A percentile compares a stretch with the other conserved stretches of the same genome.
Evolutionary conservation across 2,797 vertebrate genomes (phyloP).

Genomic region (Argentina silus): DNA sequence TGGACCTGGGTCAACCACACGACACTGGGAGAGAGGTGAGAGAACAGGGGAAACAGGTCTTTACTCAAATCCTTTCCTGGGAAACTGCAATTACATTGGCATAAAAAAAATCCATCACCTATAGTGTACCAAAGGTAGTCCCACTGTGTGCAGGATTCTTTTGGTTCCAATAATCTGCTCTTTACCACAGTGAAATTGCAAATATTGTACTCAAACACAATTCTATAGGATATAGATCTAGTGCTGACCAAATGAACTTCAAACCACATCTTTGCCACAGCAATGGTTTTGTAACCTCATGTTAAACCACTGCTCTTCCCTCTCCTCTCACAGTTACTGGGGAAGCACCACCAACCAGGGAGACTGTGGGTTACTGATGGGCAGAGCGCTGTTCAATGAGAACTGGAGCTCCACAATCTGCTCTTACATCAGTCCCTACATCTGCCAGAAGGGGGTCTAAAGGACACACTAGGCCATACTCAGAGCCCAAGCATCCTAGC

Average conservation of each 20-base stretch:
- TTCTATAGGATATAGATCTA: not conserved
- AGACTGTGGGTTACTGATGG: constrained; percentile 60
- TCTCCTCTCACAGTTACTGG: constrained; percentile 69
- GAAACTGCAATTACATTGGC: not conserved
- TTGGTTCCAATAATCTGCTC: not conserved
- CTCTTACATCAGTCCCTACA: constrained; percentile 48
- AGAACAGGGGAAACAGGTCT: not conserved
- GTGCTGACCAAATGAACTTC: not conserved
- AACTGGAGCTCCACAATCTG: constrained; percentile 58
- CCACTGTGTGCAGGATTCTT: no score
- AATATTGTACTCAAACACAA: not conserved
- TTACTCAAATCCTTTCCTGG: no score
- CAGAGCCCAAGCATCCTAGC: not conserved
- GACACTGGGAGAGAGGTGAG: constrained; percentile 52
- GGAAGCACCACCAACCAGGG: accelerated
- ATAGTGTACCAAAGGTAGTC: no score
- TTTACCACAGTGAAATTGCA: not conserved
- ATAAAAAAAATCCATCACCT: no score
- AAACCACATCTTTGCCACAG: not conserved
- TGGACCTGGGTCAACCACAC: constrained; percentile 73
- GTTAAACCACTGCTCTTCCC: not conserved
- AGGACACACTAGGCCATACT: not conserved
- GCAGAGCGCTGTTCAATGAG: not conserved
- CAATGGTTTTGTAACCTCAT: not conserved
- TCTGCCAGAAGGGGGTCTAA: constrained; percentile 64